These are phyloP conservation scores for Condylura cristata DNA, from an alignment of 2,113 vertebrate genomes.

Conservation along the genomic window DNA sequence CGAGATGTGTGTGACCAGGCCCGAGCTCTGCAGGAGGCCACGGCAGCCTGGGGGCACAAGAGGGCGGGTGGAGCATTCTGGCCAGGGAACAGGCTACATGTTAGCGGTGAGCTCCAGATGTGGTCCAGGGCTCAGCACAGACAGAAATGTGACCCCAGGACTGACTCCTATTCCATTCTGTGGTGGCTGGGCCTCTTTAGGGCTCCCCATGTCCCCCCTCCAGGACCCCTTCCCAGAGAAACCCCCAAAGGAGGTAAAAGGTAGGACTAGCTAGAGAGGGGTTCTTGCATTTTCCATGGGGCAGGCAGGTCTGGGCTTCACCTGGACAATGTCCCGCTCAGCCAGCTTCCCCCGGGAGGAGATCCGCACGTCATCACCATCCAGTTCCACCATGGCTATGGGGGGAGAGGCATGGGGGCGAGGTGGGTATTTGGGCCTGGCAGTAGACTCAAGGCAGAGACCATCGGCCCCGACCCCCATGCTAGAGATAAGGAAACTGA, in stretches of 20 bases:
- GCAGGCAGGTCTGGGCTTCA: slow-evolving; percentile 75
- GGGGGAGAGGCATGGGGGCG: fast-evolving
- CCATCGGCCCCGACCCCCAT: fast-evolving
- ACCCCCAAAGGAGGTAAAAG: background rate
- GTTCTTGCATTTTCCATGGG: background rate
- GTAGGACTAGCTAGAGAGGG: too few relatives aligned
- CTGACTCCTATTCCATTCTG: background rate
- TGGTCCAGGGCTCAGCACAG: too few relatives aligned
- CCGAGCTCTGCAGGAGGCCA: background rate
- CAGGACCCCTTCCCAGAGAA: background rate
- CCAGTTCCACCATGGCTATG: slow-evolving; percentile 96
- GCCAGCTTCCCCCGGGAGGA: slow-evolving; percentile 95
- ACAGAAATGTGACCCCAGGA: background rate
- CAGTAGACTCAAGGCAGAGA: background rate
- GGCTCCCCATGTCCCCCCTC: background rate
- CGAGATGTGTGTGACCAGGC: slow-evolving; percentile 66
- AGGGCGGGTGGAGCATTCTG: background rate
- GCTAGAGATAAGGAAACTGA: background rate
- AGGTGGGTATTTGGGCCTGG: background rate
- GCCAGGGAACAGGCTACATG: too few relatives aligned
- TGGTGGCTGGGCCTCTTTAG: background rate
- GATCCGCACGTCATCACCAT: slow-evolving; percentile 94
- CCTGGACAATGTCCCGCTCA: slow-evolving; percentile 96
- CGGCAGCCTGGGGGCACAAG: background rate
- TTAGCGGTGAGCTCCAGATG: background rate